Evolutionary conservation across 1,140 invertebrate genomes (phyloP).

Genomic region (Adoxophyes honmai): DNA sequence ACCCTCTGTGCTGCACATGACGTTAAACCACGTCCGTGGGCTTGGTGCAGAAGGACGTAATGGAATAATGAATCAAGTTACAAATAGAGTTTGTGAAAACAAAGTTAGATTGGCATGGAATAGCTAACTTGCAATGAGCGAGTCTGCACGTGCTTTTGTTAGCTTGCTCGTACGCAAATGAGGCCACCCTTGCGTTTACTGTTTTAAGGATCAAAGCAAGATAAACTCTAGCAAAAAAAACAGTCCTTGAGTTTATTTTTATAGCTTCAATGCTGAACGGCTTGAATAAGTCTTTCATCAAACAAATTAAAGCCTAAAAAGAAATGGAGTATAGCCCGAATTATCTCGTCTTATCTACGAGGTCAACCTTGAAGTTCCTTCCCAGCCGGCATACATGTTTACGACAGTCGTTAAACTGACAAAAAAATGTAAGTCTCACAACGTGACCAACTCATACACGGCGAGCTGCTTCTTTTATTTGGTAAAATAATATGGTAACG

Average conservation of each 20-base stretch:
- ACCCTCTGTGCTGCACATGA: background rate
- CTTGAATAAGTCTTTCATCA: slow-evolving; percentile 35
- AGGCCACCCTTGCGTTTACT: too few species aligned
- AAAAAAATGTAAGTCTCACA: slow-evolving; percentile 38
- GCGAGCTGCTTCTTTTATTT: slow-evolving; percentile 34
- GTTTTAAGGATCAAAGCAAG: too few species aligned
- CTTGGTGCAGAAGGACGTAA: background rate
- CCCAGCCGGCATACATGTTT: slow-evolving; percentile 50
- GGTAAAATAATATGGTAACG: slow-evolving; percentile 39
- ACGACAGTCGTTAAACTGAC: slow-evolving; percentile 38
- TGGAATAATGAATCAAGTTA: slow-evolving; percentile 13
- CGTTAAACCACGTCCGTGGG: background rate
- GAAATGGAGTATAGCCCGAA: slow-evolving; percentile 40
- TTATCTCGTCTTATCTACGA: slow-evolving; percentile 63
- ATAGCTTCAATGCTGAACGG: slow-evolving; percentile 4
- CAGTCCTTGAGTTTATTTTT: too few species aligned
- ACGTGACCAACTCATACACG: slow-evolving; percentile 16
- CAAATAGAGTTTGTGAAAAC: slow-evolving; percentile 7
- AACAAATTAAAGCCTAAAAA: slow-evolving; percentile 33
- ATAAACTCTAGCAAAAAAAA: too few species aligned
- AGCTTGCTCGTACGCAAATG: too few species aligned
- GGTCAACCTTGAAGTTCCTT: slow-evolving; percentile 65
- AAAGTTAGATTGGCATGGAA: slow-evolving; percentile 1
- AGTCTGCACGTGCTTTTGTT: too few species aligned
- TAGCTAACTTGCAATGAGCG: background rate